Conservation (phyloP, 2,113 vertebrate species). For the Platysternon megacephalum region DNA sequence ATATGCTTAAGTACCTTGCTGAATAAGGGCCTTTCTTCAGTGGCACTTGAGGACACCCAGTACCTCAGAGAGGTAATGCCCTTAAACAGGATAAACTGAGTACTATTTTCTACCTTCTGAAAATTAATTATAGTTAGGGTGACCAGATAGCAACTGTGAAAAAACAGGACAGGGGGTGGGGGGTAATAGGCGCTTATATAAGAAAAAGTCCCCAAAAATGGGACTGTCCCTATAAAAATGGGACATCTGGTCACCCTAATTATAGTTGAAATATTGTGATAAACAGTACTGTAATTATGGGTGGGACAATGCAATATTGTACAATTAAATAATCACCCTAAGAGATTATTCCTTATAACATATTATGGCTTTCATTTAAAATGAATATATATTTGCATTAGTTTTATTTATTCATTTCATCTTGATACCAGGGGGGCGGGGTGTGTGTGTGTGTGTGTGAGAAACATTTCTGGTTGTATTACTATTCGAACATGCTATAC, state of each 20-base stretch:
- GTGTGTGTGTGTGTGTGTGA: no score
- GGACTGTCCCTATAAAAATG: no score
- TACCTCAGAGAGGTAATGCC: neutral
- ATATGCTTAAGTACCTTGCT: neutral
- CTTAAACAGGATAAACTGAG: neutral
- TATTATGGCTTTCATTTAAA: conserved; percentile 46
- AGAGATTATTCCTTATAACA: conserved; percentile 54
- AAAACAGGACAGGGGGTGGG: no score
- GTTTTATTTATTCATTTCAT: conserved; percentile 1
- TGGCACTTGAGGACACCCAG: neutral
- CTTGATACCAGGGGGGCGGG: conserved; percentile 28
- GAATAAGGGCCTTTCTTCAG: neutral
- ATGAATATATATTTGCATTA: conserved; percentile 24
- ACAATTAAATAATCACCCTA: conserved; percentile 43
- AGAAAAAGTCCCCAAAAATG: no score
- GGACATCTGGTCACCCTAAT: neutral
- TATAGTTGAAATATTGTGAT: conserved; percentile 9
- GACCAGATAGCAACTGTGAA: no score
- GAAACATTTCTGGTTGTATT: neutral
- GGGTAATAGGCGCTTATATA: no score
- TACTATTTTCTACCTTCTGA: neutral
- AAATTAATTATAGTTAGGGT: neutral
- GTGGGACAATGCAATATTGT: conserved; percentile 26
- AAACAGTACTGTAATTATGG: neutral
- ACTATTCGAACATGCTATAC: neutral